phyloP scores from a whole-genome alignment of 2,888 invertebrate species.

The Carterocephalus palaemon region DNA sequence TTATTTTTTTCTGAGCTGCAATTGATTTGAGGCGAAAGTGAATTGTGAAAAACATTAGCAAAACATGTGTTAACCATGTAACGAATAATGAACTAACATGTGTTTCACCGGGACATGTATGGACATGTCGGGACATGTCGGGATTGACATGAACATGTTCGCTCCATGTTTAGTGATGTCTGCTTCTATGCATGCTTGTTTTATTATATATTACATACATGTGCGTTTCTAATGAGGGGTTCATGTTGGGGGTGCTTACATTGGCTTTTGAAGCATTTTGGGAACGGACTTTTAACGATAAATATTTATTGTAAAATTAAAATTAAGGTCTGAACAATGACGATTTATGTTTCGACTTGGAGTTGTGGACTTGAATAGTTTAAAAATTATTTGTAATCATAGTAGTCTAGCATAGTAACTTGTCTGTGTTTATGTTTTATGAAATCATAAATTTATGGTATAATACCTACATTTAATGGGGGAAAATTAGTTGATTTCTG shows the following conservation, averaged over 20 bases:
- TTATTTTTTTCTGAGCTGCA: slow-evolving; percentile 16
- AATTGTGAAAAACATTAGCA: slow-evolving; percentile 9
- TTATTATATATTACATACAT: slow-evolving; percentile 30
- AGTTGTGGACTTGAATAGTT: too few relatives aligned
- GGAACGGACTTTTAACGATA: not conserved
- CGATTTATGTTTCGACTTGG: too few relatives aligned
- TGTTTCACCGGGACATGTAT: slow-evolving; percentile 13
- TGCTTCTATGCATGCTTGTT: slow-evolving; percentile 66
- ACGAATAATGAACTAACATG: slow-evolving; percentile 22
- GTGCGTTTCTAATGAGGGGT: slow-evolving; percentile 42
- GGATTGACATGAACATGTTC: slow-evolving; percentile 13
- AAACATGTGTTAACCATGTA: slow-evolving; percentile 18
- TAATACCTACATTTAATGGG: too few relatives aligned
- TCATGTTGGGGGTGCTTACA: slow-evolving; percentile 22
- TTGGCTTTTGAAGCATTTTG: slow-evolving; percentile 5
- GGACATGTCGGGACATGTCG: slow-evolving; percentile 13
- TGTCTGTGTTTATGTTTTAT: too few relatives aligned
- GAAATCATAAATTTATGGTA: too few relatives aligned
- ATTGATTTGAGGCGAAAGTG: slow-evolving; percentile 21
- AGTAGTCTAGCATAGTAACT: too few relatives aligned
- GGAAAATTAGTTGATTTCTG: too few relatives aligned
- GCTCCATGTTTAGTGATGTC: slow-evolving; percentile 36
- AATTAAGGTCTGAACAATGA: too few relatives aligned
- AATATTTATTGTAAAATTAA: not conserved
- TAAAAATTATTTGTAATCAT: too few relatives aligned